Percentiles rank a stretch among this genome's conserved stretches.
phyloP scores from a whole-genome alignment of 2,888 invertebrate species.

The Leucania comma region DNA sequence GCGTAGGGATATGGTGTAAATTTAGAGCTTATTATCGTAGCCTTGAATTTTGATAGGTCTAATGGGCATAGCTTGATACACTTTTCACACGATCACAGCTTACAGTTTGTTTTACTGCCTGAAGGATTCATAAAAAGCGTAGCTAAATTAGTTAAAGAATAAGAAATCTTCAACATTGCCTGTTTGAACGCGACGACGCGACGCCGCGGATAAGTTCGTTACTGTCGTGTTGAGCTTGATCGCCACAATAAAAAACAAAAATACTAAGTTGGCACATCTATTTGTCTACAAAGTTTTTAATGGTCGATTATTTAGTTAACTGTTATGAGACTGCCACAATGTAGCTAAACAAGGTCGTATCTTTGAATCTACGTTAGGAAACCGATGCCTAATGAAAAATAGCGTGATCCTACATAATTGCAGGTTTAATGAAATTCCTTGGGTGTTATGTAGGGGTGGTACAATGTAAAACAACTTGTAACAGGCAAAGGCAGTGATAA shows the following conservation, averaged over 20 bases:
- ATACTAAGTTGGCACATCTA: slow-evolving; percentile 39
- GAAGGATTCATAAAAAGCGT: slow-evolving; percentile 38
- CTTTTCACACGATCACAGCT: slow-evolving; percentile 66
- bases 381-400: slow-evolving; percentile 57
- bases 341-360: slow-evolving; percentile 37
- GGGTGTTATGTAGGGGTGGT: slow-evolving; percentile 35
- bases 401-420: slow-evolving; percentile 53
- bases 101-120: slow-evolving; percentile 50
- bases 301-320: slow-evolving; percentile 55
- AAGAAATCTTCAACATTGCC: slow-evolving; percentile 40
- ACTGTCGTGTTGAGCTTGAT: slow-evolving; percentile 42
- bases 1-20: slow-evolving; percentile 82
- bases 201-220: slow-evolving; percentile 44
- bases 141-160: slow-evolving; percentile 48
- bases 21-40: slow-evolving; percentile 82
- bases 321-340: slow-evolving; percentile 43
- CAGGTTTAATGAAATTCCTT: slow-evolving; percentile 61
- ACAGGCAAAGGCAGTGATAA: slow-evolving; percentile 58
- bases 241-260: slow-evolving; percentile 46
- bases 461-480: slow-evolving; percentile 54
- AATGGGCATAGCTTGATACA: slow-evolving; percentile 74
- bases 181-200: slow-evolving; percentile 35
- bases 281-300: slow-evolving; percentile 63
- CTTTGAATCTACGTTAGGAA: slow-evolving; percentile 22
- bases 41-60: slow-evolving; percentile 79